Conservation (phyloP, 2,888 invertebrate genomes). For the Minunthozetes semirufus region DNA sequence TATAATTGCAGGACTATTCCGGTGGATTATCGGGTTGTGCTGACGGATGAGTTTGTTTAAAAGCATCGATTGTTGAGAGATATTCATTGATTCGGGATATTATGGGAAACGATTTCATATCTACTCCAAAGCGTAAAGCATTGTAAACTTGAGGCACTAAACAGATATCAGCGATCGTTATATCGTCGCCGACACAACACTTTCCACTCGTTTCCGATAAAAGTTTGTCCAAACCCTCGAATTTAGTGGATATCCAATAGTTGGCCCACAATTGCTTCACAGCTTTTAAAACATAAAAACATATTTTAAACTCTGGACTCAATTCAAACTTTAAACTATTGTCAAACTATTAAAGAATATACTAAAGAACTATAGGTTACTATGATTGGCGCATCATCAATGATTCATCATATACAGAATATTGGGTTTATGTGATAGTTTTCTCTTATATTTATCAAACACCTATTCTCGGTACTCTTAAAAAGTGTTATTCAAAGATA, state of each 20-base stretch:
- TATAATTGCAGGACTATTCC: too few relatives aligned
- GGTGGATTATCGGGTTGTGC: constrained; percentile 87
- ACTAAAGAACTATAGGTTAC: too few relatives aligned
- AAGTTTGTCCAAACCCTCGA: constrained; percentile 74
- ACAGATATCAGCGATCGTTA: constrained; percentile 89
- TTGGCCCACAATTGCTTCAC: constrained; percentile 68
- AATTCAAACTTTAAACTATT: too few relatives aligned
- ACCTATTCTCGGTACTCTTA: too few relatives aligned
- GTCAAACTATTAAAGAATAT: too few relatives aligned
- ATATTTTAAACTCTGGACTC: too few relatives aligned
- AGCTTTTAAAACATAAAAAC: constrained; percentile 52
- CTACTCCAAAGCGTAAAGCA: constrained; percentile 41
- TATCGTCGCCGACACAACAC: constrained; percentile 86
- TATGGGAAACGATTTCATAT: constrained; percentile 46
- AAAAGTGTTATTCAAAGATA: too few relatives aligned
- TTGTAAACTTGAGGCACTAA: constrained; percentile 69
- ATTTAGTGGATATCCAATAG: constrained; percentile 83
- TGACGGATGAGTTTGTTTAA: constrained; percentile 81
- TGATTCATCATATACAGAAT: too few relatives aligned
- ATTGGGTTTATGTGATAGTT: too few relatives aligned
- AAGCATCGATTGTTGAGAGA: constrained; percentile 78
- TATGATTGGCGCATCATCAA: too few relatives aligned
- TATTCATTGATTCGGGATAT: constrained; percentile 79
- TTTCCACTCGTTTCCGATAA: constrained; percentile 76
- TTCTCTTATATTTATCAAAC: too few relatives aligned